Evolutionary conservation across 2,797 vertebrate genomes (phyloP), one percentile per base, ranked within the genome.

Genomic region (Microctenopoma steveboyesi): DNA sequence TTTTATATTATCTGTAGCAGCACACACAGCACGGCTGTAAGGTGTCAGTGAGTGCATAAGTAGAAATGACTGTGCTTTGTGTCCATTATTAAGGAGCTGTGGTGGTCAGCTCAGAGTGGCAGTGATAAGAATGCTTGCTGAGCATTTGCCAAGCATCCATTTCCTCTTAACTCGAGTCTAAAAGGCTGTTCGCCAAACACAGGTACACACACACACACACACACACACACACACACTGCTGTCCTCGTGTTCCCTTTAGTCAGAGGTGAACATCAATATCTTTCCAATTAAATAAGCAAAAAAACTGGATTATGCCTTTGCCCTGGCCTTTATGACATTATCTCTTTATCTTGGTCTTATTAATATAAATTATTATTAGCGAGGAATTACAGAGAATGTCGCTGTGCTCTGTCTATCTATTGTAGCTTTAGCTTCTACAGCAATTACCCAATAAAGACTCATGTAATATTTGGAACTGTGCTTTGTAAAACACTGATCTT

Each of bases 141-240:
- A 86, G 77, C 79, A 54, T 84, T 78, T 84, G 82, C 84, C 79
- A 81, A 79, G 82, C 80, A 78, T 87, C 83, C 83, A 83, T 88
- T 90, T 91, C 72, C 78, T 88, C 76, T 84, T 73, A 72, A 72
- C 56, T 82, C 42, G 0, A 35, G 64, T 86, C 64, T 77, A 84
- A 88, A 86, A 80, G 79, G 82, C 74, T 71, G 48, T 67, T 47
- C 49, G 66, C 65, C 53, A 75, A 63, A 78, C 47, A 64, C 73
- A 73, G 35, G 28, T 43, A 73, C 45, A 55, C 57, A 75, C 62
- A 76, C 50, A 50, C 33, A 46, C 42, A 40, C 63, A 40, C 63
- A 43, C 56, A 72, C 54, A 63, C 52, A 58, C 65, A 51, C 60
- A 45, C 59, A 48, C 58, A 69, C 40, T 40, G 59, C 69, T 84